Base-by-base conservation (phyloP, 1,140 invertebrate species). In the Achatina immaculata region DNA sequence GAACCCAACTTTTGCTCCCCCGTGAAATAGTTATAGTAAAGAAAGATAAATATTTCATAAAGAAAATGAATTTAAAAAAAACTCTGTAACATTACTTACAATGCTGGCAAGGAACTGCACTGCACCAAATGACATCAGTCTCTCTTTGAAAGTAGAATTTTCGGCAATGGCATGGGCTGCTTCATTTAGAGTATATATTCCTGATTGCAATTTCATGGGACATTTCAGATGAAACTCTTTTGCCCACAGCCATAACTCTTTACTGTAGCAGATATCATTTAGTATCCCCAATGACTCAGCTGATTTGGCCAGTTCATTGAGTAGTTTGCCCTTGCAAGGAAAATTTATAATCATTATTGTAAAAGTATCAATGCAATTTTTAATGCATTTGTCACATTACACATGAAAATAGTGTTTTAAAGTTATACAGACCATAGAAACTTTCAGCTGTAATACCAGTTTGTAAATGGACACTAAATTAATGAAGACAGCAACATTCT, bases 191-290 rank as follows among this genome's bases (percentile, higher is more conserved):
- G 78, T 42, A 24, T 71, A 45, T 9, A 80, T 43, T 48, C 78
- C 78, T 71, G 78, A 43, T 19, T 65, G 21, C 42, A 80, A 55
- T 1, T 9, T 68, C 1, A 4, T 16, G 14, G 78, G 78, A 40
- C 65, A 71, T 36, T 80, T 71, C 28, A 31, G 43, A 28, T 51
- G 42, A 31, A 80, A 80, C 14, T 31, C 24, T 43, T 42, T 9
- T 28, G 78, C 78, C 78, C 66, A 80, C 2, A 51, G 6, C 3
- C 55, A 80, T 24, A 80, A 72, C 24, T 80, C 36, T 72, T 71
- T 55, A 31, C 34, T 72, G 68, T 72, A 80, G 19, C 19, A 48
- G 21, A 80, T 31, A 2, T 78, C 43, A 38, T 66, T 36, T 9
- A 45, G 11, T 38, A 16, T 45, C 21, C n/a, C 7, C 65, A 78